Evolutionary conservation across 2,113 vertebrate species (phyloP).

Genomic region (Hemibates koningsi): DNA sequence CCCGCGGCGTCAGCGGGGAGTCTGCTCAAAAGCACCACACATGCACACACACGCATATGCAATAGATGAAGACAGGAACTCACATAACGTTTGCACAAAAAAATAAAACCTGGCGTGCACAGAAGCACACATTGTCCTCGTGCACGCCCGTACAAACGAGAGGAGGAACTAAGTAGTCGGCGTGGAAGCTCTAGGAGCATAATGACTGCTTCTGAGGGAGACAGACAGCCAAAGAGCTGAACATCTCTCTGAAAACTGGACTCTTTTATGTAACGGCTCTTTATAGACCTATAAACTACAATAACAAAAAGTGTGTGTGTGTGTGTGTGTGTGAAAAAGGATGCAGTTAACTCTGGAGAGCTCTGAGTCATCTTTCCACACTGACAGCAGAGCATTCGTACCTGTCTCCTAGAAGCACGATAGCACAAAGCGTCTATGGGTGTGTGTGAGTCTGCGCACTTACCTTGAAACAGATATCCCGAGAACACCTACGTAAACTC

Average conservation of each 20-base stretch:
- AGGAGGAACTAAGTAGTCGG: slow-evolving; percentile 17
- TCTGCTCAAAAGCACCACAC: slow-evolving; percentile 31
- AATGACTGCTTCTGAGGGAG: slow-evolving; percentile 38
- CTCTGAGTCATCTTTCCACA: slow-evolving; percentile 35
- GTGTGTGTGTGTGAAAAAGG: neutral
- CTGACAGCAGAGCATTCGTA: neutral
- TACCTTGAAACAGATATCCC: slow-evolving; percentile 34
- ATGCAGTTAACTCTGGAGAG: slow-evolving; percentile 29
- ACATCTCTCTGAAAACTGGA: slow-evolving; percentile 36
- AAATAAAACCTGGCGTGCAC: neutral
- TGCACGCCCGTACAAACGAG: neutral
- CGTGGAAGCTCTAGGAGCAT: slow-evolving; percentile 29
- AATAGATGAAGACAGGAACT: neutral
- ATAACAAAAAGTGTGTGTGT: neutral
- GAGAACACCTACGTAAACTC: slow-evolving; percentile 42
- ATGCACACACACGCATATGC: neutral
- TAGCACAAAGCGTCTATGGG: neutral
- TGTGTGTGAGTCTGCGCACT: neutral
- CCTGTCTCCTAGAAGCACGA: slow-evolving; percentile 12
- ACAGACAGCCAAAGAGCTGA: slow-evolving; percentile 19
- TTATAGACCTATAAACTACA: slow-evolving; percentile 16
- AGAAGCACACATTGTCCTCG: neutral
- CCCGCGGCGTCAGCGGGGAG: slow-evolving; percentile 44
- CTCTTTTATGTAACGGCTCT: slow-evolving; percentile 42
- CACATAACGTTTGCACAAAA: neutral